Base-by-base conservation (phyloP, 1,140 invertebrate genomes). In the Drosophila kepulauana region DNA sequence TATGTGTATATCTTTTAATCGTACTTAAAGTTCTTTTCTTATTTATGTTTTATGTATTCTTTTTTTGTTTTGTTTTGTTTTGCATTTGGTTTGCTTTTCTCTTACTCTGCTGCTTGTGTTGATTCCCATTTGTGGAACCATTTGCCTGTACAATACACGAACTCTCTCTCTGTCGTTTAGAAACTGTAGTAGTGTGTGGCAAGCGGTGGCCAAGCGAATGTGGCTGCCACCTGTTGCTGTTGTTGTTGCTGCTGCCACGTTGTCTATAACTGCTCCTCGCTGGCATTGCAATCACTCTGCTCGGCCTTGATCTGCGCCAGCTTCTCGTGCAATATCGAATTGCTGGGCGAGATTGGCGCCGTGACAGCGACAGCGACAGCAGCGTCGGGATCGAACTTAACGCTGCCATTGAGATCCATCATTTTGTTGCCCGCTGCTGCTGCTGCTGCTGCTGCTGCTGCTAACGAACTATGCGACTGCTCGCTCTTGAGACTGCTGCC, bases 271-370 rank as follows among this genome's bases (percentile, higher is more conserved):
- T 91, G 82, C 54, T 87, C 66, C 11, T 85, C 78, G 52, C 33
- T 33, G 33, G 33, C 33, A 33, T 33, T 33, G 33, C 33, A 33
- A 8, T 33, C 33, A 6, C 51, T 68, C 56, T 86, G 91, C 61
- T 92, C 91, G 68, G 91, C 81, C 75, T 92, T 92, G 65, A 92
- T 92, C 76, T 92, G 91, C n/a, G 90, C 91, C 73, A 92, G 82
- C 68, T 92, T 92, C 65, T 92, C 91, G 41, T 92, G 91, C 61
- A 92, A 48, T 66, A 92, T 92, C 41, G 88, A 89, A 35, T 15
- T 43, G 62, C 28, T 75, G 41, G 67, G 46, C 56, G 66, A 67
- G 25, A 71, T 33, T 10, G 59, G 45, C 45, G 70, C 15, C 13
- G 30, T 11, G 7, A 10, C 58, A 52, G 52, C 33, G 15, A 15